Percentiles rank a stretch among this genome's conserved stretches.
Evolutionary conservation across 2,797 vertebrate species (phyloP).

Genomic region (Dermochelys coriacea): DNA sequence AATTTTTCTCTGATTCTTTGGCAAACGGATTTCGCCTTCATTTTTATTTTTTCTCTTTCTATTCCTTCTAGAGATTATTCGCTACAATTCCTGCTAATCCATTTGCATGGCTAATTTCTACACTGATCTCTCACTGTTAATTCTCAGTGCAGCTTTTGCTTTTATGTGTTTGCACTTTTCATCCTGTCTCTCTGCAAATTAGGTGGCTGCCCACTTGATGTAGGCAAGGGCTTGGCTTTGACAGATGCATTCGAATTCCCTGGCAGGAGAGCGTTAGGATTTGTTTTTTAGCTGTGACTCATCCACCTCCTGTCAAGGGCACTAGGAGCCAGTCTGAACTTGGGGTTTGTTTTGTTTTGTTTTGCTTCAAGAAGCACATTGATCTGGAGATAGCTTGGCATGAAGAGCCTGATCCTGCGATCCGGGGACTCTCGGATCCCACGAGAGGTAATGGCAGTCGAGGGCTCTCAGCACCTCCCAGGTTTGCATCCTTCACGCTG

Average conservation of each 20-base stretch:
- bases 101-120: background rate
- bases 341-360: background rate
- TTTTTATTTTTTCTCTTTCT: background rate
- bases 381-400: background rate
- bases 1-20: background rate
- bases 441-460: background rate
- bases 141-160: background rate
- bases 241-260: background rate
- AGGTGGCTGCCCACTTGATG: background rate
- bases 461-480: background rate
- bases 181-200: background rate
- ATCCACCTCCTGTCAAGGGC: accelerated
- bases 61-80: background rate
- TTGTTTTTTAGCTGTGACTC: background rate
- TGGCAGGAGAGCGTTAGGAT: background rate
- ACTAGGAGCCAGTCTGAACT: background rate
- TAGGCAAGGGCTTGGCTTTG: background rate
- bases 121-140: background rate
- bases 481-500: background rate
- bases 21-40: background rate
- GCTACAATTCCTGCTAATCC: background rate
- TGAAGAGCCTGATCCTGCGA: background rate
- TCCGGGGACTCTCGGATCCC: accelerated
- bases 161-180: background rate
- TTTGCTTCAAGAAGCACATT: accelerated